Conservation (phyloP, 2,888 invertebrate genomes). For the Melipona beecheii region DNA sequence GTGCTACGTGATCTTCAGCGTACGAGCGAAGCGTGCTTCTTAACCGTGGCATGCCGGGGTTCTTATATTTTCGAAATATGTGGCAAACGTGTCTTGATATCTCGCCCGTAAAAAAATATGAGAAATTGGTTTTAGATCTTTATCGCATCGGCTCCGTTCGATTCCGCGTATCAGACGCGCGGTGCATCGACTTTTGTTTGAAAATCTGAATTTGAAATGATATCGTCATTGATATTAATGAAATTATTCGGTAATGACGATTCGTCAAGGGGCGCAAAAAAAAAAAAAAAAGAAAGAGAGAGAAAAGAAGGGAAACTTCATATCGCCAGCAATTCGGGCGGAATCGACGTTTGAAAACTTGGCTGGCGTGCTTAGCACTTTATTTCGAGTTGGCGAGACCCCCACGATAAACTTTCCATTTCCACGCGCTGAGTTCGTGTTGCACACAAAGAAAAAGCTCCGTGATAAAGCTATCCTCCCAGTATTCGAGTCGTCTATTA, state of each 20-base stretch:
- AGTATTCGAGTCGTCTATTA: conserved; percentile 65
- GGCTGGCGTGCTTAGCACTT: conserved; percentile 50
- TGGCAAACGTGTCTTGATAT: conserved; percentile 65
- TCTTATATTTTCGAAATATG: conserved; percentile 75
- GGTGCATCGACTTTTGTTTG: neutral
- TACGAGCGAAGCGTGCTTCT: conserved; percentile 74
- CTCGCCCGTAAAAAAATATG: conserved; percentile 43
- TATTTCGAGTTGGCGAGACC: conserved; percentile 49
- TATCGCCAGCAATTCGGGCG: conserved; percentile 7
- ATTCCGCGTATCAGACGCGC: neutral
- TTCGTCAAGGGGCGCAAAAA: neutral
- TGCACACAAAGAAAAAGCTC: conserved; percentile 47
- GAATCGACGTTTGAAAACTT: conserved; percentile 44
- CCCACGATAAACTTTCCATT: conserved; percentile 70
- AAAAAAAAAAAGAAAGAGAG: neutral
- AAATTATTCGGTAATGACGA: neutral
- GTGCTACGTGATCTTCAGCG: conserved; percentile 80
- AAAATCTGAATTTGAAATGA: neutral
- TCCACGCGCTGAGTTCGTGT: conserved; percentile 53
- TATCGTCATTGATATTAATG: conserved; percentile 2
- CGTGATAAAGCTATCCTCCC: conserved; percentile 64
- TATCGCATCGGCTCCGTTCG: neutral
- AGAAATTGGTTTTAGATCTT: conserved; percentile 54
- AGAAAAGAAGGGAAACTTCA: neutral
- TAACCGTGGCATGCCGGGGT: conserved; percentile 64